phyloP scores from a whole-genome alignment of 1,140 invertebrate species.

The Drosophila sp. region DNA sequence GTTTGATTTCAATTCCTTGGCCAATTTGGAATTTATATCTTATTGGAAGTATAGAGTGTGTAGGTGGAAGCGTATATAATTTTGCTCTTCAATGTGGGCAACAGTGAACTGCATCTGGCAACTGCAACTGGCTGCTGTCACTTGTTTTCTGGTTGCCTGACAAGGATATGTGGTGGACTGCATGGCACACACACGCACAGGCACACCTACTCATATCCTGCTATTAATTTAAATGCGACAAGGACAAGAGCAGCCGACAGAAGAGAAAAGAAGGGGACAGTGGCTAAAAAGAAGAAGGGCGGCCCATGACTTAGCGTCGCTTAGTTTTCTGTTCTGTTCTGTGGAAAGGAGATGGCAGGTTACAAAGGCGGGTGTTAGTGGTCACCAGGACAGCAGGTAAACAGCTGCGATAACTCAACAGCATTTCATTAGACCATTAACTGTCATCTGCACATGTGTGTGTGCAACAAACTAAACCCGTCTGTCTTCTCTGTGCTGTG shows the following conservation, averaged over 20 bases:
- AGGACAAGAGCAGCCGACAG: conserved; percentile 27
- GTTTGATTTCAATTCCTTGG: neutral
- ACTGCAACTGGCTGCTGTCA: conserved; percentile 40
- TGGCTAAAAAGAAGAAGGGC: neutral
- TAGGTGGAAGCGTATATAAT: neutral
- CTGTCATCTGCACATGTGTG: conserved; percentile 60
- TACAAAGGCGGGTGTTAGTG: conserved; percentile 4
- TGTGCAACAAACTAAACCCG: neutral
- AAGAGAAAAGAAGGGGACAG: neutral
- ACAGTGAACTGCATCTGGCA: conserved; percentile 3
- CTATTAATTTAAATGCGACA: conserved; percentile 56
- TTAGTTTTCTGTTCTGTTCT: conserved; percentile 23
- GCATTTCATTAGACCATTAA: conserved; percentile 78
- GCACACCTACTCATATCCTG: conserved; percentile 13
- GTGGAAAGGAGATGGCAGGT: conserved; percentile 7
- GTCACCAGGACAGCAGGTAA: conserved; percentile 51
- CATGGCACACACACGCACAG: conserved; percentile 13
- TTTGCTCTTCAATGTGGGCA: neutral
- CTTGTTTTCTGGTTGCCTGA: conserved; percentile 9
- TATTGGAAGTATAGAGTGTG: neutral
- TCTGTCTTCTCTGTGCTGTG: neutral
- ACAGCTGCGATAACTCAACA: conserved; percentile 68
- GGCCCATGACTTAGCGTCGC: conserved; percentile 35
- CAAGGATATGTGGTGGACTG: conserved; percentile 24
- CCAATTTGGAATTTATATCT: too few relatives aligned